phyloP scores from a whole-genome alignment of 1,140 invertebrate genomes.

The Globodera ellingtonae region DNA sequence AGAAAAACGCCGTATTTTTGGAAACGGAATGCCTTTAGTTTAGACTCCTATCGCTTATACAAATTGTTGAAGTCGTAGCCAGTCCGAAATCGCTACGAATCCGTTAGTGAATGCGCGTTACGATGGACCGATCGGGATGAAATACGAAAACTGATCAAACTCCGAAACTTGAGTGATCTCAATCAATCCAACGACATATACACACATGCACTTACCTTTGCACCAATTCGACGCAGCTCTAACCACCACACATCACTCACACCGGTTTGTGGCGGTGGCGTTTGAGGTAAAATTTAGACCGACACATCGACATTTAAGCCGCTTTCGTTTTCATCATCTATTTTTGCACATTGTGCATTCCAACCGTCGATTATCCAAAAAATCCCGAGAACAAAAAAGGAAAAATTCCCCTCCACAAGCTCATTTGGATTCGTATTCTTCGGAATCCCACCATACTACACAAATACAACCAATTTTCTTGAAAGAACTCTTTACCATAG shows the following conservation, averaged over 20 bases:
- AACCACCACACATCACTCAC: neutral
- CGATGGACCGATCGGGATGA: neutral
- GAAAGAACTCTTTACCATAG: too few species aligned
- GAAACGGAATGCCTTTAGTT: neutral
- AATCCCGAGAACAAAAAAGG: too few species aligned
- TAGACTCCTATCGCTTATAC: neutral
- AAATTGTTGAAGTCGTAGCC: neutral
- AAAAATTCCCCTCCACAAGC: too few species aligned
- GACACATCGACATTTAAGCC: constrained; percentile 3
- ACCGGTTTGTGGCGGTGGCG: neutral
- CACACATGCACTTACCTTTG: constrained; percentile 12
- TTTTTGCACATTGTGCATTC: neutral
- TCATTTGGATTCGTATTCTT: too few species aligned
- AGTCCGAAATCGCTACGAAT: neutral
- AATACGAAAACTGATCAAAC: neutral
- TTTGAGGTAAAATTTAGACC: constrained; percentile 2
- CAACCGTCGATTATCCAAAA: too few species aligned
- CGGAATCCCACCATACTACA: too few species aligned
- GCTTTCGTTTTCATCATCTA: constrained; percentile 2
- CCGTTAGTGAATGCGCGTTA: constrained; percentile 2
- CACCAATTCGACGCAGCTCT: neutral
- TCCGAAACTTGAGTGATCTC: neutral
- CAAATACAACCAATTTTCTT: too few species aligned
- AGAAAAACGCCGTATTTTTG: neutral
- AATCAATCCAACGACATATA: constrained; percentile 6